Base-by-base conservation (phyloP, 2,797 vertebrate genomes). In the Synaphobranchus kaupii region DNA sequence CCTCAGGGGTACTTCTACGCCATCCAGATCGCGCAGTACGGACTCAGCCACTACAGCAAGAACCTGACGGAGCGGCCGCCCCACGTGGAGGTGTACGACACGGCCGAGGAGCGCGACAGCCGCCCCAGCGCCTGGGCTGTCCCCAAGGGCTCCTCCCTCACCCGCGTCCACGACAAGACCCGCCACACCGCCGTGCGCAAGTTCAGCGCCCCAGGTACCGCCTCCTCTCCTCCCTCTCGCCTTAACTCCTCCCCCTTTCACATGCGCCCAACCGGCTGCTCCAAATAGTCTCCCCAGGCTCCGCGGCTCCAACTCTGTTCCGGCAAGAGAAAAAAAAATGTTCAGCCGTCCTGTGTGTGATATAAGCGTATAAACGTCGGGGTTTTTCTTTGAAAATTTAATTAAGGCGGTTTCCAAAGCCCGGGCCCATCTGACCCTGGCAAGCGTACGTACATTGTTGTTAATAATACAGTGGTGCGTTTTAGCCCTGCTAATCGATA, bases 1-100 rank as follows among this genome's bases (percentile, higher is more conserved):
- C 99, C 99, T 82, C 98, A 99, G 93, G 99, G 99, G 91, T 99
- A 99, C 93, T 99, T 99, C 95, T 99, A 99, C 89, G 97, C 99
- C 90, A 99, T 99, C 95, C 99, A 99, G 95, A 99, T 99, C 20
- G 97, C 99, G 0, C 99, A 99, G 93, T 99, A 99, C 5, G 99
- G 98, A 47, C 90, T 99, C 91, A 99, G 99, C 92, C 98, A 99
- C 94, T 99, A 98, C 95, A 99, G 99, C 93, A 99, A 99, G 89
- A 99, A 99, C 94, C 96, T 99, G 93, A 99, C 99, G 0, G 99
- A 99, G 95, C 97, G 97, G 0, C 92, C 97, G 0, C 98, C 99
- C 1, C 97, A 97, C 60, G 85, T 98, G 47, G 97, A 98, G 90
- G 93, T 98, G 9, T 99, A 99, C 0, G 98, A 99, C 84, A 97